Evolutionary conservation across 2,113 vertebrate species (phyloP), one percentile per base, ranked within the genome.

Genomic region (Phycodurus eques): DNA sequence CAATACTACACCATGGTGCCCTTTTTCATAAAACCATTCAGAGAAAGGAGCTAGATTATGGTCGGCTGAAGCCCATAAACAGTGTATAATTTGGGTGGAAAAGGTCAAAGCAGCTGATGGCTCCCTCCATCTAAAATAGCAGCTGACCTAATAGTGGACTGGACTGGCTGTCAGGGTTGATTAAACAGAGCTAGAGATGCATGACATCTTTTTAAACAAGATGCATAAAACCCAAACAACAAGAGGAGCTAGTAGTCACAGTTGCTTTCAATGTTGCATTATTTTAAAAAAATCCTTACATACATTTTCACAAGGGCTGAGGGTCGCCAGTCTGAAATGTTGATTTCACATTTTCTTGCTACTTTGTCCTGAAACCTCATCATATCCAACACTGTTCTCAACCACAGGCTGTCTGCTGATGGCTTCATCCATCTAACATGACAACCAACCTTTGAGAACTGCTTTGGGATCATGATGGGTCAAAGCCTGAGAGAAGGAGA

Each of bases 51-150:
- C 70, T 39, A 39, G 57, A 69, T 54, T 39, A 27, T 22, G 47
- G 70, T 69, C 69, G 61, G 14, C 60, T 75, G 74, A 72, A 80
- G 68, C 72, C 70, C 10, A 49, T 10, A 63, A 83, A 72, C 22
- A 67, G 65, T 71, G 71, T 56, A 82, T 89, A 76, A 89, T 85
- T 83, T 85, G 76, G 73, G 67, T 77, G 83, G 80, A 76, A 83
- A 88, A 88, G 89, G 90, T 90, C 89, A 86, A 79, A 74, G 68
- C 80, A 71, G 81, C 83, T 85, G 87, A 91, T 90, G 83, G 82
- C 85, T 86, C 72, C 79, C 89, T 91, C 89, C 86, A 89, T 92
- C 87, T 84, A 56, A 80, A 78, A 56, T 56, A 22, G 53, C 53
- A 56, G 53, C 53, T 22, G 53, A 79, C 83, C 85, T 88, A 59